These are phyloP conservation scores for Rhinolophus ferrumequinum DNA, from an alignment of 2,113 vertebrate genomes.

Conservation along the genomic window DNA sequence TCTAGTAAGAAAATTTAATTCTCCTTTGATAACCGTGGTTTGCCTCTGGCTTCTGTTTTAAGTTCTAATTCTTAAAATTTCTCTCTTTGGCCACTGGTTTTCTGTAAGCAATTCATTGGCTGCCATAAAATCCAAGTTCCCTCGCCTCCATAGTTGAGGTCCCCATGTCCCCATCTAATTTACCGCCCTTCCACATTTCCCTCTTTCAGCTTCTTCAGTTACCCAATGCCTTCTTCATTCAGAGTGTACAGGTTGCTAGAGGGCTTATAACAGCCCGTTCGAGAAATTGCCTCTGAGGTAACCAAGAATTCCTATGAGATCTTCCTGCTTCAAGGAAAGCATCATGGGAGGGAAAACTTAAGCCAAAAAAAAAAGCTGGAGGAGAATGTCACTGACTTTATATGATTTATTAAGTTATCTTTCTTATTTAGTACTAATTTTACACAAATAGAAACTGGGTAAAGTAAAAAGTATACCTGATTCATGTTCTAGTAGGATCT, in stretches of 20 bases:
- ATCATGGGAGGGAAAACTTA: background rate
- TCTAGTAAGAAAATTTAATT: background rate
- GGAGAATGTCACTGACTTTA: background rate
- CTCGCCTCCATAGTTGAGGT: fast-evolving
- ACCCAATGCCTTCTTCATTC: background rate
- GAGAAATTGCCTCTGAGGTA: background rate
- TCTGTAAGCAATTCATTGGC: background rate
- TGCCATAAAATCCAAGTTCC: background rate
- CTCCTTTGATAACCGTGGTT: background rate
- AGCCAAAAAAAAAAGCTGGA: background rate
- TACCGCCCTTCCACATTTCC: fast-evolving
- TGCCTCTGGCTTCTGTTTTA: conserved; percentile 9
- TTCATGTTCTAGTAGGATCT: background rate
- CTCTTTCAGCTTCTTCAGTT: background rate
- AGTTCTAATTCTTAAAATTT: conserved; percentile 8
- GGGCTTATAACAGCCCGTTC: background rate
- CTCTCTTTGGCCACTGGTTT: background rate
- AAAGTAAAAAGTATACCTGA: background rate
- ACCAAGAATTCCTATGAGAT: background rate
- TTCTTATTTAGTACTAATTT: background rate
- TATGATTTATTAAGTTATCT: background rate
- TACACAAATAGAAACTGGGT: background rate
- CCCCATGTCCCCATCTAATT: fast-evolving
- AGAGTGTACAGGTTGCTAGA: background rate
- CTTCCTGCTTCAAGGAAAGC: background rate